phyloP scores from a whole-genome alignment of 1,140 invertebrate species.

The Octopus bimaculoides region DNA sequence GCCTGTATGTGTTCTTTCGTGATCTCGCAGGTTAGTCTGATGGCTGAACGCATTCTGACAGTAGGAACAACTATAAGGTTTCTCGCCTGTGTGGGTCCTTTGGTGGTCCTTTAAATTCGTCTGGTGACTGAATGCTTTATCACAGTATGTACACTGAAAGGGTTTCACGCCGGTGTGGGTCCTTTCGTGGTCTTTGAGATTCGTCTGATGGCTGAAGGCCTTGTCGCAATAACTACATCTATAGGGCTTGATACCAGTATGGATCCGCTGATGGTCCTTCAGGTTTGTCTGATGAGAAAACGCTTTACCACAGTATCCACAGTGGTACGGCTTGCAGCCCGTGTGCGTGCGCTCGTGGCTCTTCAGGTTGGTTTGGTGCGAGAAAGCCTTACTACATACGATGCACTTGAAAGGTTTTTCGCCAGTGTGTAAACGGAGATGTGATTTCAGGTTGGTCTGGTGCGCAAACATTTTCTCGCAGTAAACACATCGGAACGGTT shows the following conservation, averaged over 20 bases:
- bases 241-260: slow-evolving; percentile 13
- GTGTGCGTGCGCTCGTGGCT: slow-evolving; percentile 61
- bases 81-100: slow-evolving; percentile 27
- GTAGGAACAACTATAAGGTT: slow-evolving; percentile 19
- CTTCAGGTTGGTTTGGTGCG: slow-evolving; percentile 68
- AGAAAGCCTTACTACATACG: slow-evolving; percentile 66
- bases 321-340: slow-evolving; percentile 10
- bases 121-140: neutral
- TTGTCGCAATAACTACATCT: slow-evolving; percentile 9
- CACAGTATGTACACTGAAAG: neutral
- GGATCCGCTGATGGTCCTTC: slow-evolving; percentile 8
- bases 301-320: neutral
- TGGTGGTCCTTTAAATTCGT: slow-evolving; percentile 11
- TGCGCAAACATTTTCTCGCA: slow-evolving; percentile 71
- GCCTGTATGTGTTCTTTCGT: neutral
- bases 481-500: slow-evolving; percentile 58
- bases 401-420: slow-evolving; percentile 67
- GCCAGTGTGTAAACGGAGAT: slow-evolving; percentile 60
- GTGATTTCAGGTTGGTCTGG: slow-evolving; percentile 69
- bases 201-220: slow-evolving; percentile 4
- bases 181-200: neutral
- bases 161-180: neutral
- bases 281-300: slow-evolving; percentile 2
- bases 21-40: neutral
- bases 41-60: slow-evolving; percentile 4